These are phyloP conservation scores for Fragum fragum DNA, from an alignment of 2,888 invertebrate genomes.

Conservation along the genomic window DNA sequence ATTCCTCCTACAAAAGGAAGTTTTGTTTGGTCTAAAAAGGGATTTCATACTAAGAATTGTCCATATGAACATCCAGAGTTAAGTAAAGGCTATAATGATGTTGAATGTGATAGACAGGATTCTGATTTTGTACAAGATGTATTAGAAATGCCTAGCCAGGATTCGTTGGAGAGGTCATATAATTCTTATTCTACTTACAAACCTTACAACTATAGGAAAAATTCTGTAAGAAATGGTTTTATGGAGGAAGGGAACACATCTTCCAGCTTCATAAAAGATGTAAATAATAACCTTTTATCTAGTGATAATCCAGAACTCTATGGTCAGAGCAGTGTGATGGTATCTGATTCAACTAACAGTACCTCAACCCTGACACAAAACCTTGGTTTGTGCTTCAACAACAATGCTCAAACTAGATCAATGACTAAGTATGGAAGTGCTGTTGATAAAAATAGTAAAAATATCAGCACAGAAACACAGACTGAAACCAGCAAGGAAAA, in stretches of 20 bases:
- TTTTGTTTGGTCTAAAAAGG: neutral
- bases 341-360: too few relatives aligned
- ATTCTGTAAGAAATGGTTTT: neutral
- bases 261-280: neutral
- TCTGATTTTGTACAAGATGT: too few relatives aligned
- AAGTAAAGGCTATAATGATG: too few relatives aligned
- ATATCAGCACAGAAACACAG: neutral
- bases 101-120: too few relatives aligned
- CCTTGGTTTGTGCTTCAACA: neutral
- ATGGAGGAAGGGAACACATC: neutral
- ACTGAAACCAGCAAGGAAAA: neutral
- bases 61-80: neutral
- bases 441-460: neutral
- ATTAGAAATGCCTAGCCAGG: neutral
- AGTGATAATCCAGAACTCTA: too few relatives aligned
- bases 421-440: neutral
- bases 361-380: neutral
- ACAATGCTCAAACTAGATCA: neutral
- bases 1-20: neutral
- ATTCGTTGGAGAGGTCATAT: neutral
- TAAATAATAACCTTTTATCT: too few relatives aligned
- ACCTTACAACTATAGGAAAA: neutral
- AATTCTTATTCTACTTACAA: neutral
- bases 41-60: neutral
- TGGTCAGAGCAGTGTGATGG: too few relatives aligned